Base-by-base conservation (phyloP, 2,113 vertebrate species). In the Fukomys damarensis region DNA sequence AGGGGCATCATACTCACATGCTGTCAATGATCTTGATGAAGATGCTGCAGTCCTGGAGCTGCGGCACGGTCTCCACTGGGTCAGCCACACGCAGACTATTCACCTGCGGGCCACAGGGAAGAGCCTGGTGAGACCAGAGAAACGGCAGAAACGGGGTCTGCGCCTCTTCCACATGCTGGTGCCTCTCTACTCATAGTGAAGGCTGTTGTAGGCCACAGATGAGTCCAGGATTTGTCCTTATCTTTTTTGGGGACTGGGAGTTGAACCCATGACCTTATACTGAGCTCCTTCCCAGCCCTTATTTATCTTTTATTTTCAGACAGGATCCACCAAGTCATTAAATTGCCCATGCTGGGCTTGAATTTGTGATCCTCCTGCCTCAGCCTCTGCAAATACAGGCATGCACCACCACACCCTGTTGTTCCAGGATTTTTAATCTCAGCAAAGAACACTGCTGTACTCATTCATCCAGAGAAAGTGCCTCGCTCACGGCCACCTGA, bases 11-110 rank as follows among this genome's bases (percentile, higher is more conserved):
- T 87, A 99, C 99, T 99, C 98, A 99, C 99, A 99, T 95, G 96
- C 97, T 97, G 54, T 98, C 92, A 74, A 99, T 98, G 85, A 99
- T 98, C 96, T 98, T 98, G 77, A 99, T 46, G 59, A 99, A 98
- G 63, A 99, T 2, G 0, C 84, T 72, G 7, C 99, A 99, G 95
- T 99, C 99, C 91, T 98, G 98, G 70, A 99, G 98, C 95, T 99
- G 98, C 0, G 97, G 96, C 2, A 99, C 94, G 0, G 96, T 93
- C 2, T 96, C 43, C 11, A 99, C 82, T 0, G 97, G 95, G 32
- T 99, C 86, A 1, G 96, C 98, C 41, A 99, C 97, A 0, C 96
- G 98, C 2, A 99, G 86, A 92, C 98, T 99, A 98, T 99, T 99
- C 86, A 99, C 98, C 99, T 99, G 92, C 7, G 10, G 81, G 87